Evolutionary conservation across 1,140 invertebrate species (phyloP).

Genomic region (Drosophila ohnishii): DNA sequence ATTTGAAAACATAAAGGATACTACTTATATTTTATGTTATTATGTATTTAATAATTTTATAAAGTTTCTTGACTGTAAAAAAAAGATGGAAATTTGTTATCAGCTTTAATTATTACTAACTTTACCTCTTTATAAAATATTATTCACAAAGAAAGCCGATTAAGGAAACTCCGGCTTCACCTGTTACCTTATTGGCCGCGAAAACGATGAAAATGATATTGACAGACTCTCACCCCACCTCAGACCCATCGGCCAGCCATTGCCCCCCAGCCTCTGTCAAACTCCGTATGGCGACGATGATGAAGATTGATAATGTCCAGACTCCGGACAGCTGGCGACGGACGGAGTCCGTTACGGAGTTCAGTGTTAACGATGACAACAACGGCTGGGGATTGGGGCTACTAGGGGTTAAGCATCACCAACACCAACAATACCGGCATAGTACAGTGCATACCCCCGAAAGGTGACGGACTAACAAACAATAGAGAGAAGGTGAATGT

Average conservation of each 20-base stretch:
- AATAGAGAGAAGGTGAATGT: not conserved
- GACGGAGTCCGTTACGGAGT: conserved; percentile 9
- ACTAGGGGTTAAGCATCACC: conserved; percentile 16
- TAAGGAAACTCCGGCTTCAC: not conserved
- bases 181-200: conserved; percentile 27
- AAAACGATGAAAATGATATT: conserved; percentile 32
- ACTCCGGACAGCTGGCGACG: conserved; percentile 19
- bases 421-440: conserved; percentile 33
- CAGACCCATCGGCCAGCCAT: not conserved
- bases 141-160: not conserved
- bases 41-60: too few relatives aligned
- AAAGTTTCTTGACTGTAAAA: too few relatives aligned
- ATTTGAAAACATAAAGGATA: too few relatives aligned
- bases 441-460: conserved; percentile 28
- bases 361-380: conserved; percentile 48
- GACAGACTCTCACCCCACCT: conserved; percentile 13
- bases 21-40: not conserved
- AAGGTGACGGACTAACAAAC: conserved; percentile 14
- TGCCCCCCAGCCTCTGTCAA: not conserved
- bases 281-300: conserved; percentile 31
- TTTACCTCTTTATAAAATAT: not conserved
- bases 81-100: too few relatives aligned
- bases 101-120: not conserved
- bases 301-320: conserved; percentile 52
- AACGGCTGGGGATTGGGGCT: not conserved